These are phyloP conservation scores for Diachasma alloeum DNA, from an alignment of 1,140 invertebrate species.

Conservation along the genomic window DNA sequence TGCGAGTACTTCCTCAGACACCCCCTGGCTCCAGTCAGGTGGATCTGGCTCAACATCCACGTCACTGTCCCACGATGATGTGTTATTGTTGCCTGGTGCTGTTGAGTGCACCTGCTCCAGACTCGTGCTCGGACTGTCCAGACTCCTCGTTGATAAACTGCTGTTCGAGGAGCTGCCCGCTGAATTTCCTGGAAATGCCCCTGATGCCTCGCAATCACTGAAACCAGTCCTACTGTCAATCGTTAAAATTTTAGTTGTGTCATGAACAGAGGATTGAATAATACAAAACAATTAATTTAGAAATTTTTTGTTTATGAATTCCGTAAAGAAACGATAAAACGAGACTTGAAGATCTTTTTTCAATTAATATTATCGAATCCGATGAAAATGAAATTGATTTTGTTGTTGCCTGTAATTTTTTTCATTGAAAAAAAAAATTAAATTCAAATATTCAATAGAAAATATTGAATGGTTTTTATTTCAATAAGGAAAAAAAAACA, in stretches of 20 bases:
- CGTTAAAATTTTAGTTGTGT: conserved; percentile 38
- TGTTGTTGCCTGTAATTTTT: too few species aligned
- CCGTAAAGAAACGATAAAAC: too few species aligned
- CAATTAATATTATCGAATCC: too few species aligned
- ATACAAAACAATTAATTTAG: neutral
- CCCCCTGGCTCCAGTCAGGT: conserved; percentile 82
- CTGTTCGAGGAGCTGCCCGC: conserved; percentile 64
- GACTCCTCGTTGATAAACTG: conserved; percentile 66
- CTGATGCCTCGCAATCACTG: conserved; percentile 59
- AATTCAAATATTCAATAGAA: too few species aligned
- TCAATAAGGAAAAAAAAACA: too few species aligned
- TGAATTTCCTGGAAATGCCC: conserved; percentile 59
- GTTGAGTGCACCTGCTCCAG: conserved; percentile 67
- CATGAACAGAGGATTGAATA: neutral
- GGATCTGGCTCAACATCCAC: conserved; percentile 82
- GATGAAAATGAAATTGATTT: too few species aligned
- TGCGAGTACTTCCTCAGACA: conserved; percentile 80
- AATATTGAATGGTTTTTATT: too few species aligned
- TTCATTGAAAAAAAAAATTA: too few species aligned
- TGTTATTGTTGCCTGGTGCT: conserved; percentile 44
- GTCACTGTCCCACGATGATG: conserved; percentile 76
- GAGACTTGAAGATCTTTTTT: too few species aligned
- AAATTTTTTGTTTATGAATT: too few species aligned
- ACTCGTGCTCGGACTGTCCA: conserved; percentile 67
- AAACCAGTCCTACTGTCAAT: conserved; percentile 55